phyloP scores from a whole-genome alignment of 1,140 invertebrate species.

The Sipha flava region DNA sequence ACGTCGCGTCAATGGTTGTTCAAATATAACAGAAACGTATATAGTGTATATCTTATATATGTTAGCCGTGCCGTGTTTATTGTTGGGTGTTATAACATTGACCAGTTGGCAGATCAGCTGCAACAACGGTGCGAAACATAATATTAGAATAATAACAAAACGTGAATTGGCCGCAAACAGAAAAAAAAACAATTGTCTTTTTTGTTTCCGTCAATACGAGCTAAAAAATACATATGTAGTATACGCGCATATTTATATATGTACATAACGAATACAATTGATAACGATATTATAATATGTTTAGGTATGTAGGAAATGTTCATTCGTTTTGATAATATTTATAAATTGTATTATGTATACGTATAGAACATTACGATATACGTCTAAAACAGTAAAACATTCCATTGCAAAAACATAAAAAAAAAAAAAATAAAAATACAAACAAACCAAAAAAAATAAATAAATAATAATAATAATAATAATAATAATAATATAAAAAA shows the following conservation, averaged over 20 bases:
- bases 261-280: neutral
- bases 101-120: conserved; percentile 82
- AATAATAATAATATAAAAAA: neutral
- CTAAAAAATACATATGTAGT: neutral
- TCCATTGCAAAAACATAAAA: neutral
- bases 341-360: neutral
- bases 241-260: neutral
- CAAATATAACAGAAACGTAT: neutral
- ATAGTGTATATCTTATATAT: conserved; percentile 72
- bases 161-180: neutral
- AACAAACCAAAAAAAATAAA: neutral
- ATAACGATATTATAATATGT: neutral
- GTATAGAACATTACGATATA: neutral
- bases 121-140: conserved; percentile 10
- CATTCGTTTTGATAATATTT: neutral
- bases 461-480: neutral
- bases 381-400: neutral
- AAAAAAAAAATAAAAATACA: neutral
- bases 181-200: neutral
- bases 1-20: neutral
- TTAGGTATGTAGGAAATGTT: neutral
- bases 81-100: conserved; percentile 87
- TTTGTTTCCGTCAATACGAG: neutral
- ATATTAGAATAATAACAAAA: conserved; percentile 3
- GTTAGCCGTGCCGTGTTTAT: conserved; percentile 87